Conservation (phyloP, 1,140 invertebrate species). For the Megathymus violae region DNA sequence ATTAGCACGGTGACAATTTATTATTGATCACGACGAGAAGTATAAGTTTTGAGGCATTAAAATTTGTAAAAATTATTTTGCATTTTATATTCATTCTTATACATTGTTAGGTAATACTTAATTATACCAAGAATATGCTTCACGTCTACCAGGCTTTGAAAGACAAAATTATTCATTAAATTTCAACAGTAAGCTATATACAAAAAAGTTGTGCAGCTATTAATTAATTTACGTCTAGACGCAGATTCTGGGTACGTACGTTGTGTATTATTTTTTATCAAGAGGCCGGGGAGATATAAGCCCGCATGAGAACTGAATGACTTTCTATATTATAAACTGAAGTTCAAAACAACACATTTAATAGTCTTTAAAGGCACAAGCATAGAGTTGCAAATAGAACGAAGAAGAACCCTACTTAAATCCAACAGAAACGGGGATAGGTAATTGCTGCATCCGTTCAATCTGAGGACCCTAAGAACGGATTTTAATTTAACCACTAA, state of each 20-base stretch:
- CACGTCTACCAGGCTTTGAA: no score
- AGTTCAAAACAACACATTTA: not conserved
- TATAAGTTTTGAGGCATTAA: no score
- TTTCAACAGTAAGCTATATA: no score
- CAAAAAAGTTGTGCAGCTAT: constrained; percentile 11
- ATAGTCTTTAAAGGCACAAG: not conserved
- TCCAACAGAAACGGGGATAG: constrained; percentile 16
- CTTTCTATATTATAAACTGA: constrained; percentile 9
- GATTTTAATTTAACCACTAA: constrained; percentile 14
- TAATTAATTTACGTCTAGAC: constrained; percentile 22
- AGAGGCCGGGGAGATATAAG: not conserved
- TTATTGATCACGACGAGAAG: no score
- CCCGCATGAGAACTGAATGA: constrained; percentile 41
- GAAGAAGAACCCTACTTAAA: not conserved
- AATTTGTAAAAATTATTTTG: no score
- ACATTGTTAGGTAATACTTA: no score
- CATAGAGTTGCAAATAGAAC: constrained; percentile 5
- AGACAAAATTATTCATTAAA: no score
- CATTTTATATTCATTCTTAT: no score
- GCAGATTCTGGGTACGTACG: constrained; percentile 6
- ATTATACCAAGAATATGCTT: no score
- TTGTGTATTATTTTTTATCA: constrained; percentile 20
- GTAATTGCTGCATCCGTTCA: constrained; percentile 26
- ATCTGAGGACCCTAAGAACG: constrained; percentile 25
- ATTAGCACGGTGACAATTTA: no score